A percentile compares a stretch with the other conserved stretches of the same genome.
Conservation (phyloP, 2,113 vertebrate species). For the Dipodomys merriami region DNA sequence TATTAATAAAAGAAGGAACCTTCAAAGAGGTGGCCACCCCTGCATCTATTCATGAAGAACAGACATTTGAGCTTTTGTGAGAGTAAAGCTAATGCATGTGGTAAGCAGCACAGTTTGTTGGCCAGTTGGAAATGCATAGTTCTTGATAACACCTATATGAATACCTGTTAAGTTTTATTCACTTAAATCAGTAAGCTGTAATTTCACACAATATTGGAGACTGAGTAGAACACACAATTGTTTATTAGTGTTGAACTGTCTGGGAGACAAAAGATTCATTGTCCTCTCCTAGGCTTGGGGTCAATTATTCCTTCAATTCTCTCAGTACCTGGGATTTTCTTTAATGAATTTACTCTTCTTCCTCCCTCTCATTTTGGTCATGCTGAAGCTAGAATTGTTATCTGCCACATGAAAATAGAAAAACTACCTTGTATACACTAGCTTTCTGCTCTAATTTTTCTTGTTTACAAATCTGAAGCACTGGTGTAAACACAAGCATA, state of each 20-base stretch:
- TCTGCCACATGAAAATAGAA: no score
- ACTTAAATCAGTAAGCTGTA: background rate
- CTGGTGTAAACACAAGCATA: no score
- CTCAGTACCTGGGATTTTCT: no score
- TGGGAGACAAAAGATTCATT: background rate
- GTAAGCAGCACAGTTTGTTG: background rate
- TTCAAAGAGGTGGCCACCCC: background rate
- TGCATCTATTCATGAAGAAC: background rate
- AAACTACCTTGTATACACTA: no score
- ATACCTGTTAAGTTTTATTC: constrained; percentile 24
- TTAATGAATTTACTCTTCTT: no score
- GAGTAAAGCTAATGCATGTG: background rate
- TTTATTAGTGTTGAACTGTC: background rate
- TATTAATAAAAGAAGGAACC: background rate
- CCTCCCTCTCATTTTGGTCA: no score
- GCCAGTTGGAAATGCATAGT: background rate
- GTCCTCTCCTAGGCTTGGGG: no score
- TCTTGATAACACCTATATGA: background rate
- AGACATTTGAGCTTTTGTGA: constrained; percentile 1
- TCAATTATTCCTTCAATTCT: no score
- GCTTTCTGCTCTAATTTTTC: no score
- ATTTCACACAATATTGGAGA: constrained; percentile 9
- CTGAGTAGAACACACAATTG: background rate
- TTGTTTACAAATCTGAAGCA: no score
- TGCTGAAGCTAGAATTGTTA: no score